phyloP scores from a whole-genome alignment of 2,888 invertebrate species.

The Aplocera efformata region DNA sequence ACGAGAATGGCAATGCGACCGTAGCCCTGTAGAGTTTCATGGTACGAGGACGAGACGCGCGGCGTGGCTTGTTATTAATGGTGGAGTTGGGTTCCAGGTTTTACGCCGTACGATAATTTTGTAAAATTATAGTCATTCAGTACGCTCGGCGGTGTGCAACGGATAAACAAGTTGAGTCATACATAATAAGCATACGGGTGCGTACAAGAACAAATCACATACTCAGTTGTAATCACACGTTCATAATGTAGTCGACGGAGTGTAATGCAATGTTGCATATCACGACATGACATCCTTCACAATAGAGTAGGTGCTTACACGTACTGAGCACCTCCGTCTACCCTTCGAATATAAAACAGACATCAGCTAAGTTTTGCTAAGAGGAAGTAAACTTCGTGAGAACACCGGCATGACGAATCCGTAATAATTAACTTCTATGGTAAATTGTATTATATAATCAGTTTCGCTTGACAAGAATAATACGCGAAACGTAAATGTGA shows the following conservation, averaged over 20 bases:
- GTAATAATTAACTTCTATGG: no score
- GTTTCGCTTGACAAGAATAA: no score
- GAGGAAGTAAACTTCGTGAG: no score
- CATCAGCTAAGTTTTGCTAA: no score
- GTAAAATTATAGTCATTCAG: slow-evolving; percentile 57
- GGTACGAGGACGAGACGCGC: slow-evolving; percentile 30
- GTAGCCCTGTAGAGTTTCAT: slow-evolving; percentile 27
- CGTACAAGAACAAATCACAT: slow-evolving; percentile 20
- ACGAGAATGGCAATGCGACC: slow-evolving; percentile 5
- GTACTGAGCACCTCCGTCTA: no score
- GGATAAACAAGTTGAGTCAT: slow-evolving; percentile 56
- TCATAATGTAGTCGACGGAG: slow-evolving; percentile 24
- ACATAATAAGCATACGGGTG: slow-evolving; percentile 24
- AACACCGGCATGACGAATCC: no score
- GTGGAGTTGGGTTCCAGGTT: slow-evolving; percentile 33
- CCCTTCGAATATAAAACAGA: no score
- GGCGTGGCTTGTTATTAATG: slow-evolving; percentile 39
- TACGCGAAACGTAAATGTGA: no score
- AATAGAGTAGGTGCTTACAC: slow-evolving; percentile 12
- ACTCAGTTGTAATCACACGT: slow-evolving; percentile 10
- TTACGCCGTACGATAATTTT: slow-evolving; percentile 59
- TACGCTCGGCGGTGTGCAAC: slow-evolving; percentile 36
- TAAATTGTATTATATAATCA: no score
- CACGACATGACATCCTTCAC: slow-evolving; percentile 33
- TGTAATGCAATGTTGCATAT: slow-evolving; percentile 42